Conservation (phyloP, 2,797 vertebrate genomes). For the Emys orbicularis region DNA sequence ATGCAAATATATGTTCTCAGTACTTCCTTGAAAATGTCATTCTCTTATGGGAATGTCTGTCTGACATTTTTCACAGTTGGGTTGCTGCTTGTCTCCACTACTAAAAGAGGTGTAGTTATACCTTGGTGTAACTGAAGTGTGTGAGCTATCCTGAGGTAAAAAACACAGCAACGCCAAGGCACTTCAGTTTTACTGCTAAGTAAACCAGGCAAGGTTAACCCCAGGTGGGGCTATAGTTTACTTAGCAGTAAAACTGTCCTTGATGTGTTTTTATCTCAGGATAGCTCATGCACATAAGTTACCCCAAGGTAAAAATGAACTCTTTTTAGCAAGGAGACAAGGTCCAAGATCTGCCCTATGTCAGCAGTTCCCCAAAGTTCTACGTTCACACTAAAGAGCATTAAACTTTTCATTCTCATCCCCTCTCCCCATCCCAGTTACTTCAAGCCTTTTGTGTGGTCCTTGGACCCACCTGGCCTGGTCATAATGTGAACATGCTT, state of each 20-base stretch:
- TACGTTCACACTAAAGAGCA: constrained; percentile 9
- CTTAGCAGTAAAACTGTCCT: neutral
- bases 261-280: no score
- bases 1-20: neutral
- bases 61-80: neutral
- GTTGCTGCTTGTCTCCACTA: neutral
- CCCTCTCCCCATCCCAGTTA: neutral
- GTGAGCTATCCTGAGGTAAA: neutral
- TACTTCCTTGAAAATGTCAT: neutral
- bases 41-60: neutral
- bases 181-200: neutral
- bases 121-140: neutral
- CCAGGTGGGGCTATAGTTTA: neutral
- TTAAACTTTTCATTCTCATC: neutral
- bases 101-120: neutral
- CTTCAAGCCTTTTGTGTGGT: neutral
- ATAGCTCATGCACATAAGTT: neutral
- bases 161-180: neutral
- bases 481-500: constrained; percentile 49
- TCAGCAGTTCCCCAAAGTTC: neutral
- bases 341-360: neutral
- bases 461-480: neutral
- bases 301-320: neutral
- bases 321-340: neutral
- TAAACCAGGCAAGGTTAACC: neutral